A percentile compares a stretch with the other conserved stretches of the same genome.
phyloP scores from a whole-genome alignment of 2,888 invertebrate species.

The Bombyx huttoni region DNA sequence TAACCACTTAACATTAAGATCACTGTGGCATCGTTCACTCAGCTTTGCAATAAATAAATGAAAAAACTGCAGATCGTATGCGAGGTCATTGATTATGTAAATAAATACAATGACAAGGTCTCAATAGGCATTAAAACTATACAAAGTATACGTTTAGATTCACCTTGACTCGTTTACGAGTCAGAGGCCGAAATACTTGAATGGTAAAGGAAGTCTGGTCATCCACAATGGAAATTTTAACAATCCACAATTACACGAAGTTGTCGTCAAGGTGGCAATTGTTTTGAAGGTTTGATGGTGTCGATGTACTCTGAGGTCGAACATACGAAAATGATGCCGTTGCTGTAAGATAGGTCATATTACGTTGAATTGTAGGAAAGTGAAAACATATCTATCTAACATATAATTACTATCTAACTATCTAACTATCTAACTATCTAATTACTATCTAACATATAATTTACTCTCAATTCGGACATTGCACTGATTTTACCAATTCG shows the following conservation, averaged over 20 bases:
- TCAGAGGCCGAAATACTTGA: conserved; percentile 27
- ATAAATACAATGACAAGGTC: conserved; percentile 51
- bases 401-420: too few species aligned
- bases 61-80: conserved; percentile 24
- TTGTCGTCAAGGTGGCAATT: conserved; percentile 18
- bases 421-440: too few species aligned
- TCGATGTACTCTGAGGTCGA: background rate
- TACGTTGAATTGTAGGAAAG: too few species aligned
- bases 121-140: conserved; percentile 34
- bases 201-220: conserved; percentile 44
- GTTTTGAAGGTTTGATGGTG: background rate
- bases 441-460: too few species aligned
- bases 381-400: too few species aligned
- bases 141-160: conserved; percentile 35
- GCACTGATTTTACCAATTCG: background rate
- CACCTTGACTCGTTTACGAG: conserved; percentile 50
- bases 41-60: background rate
- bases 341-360: too few species aligned
- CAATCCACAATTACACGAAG: conserved; percentile 31
- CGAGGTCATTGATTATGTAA: conserved; percentile 50
- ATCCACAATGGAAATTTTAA: conserved; percentile 33
- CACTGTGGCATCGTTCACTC: too few species aligned
- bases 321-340: background rate
- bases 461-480: too few species aligned
- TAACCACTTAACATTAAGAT: too few species aligned